A percentile compares a stretch with the other conserved stretches of the same genome.
Conservation (phyloP, 2,113 vertebrate species). For the Pristiophorus japonicus region DNA sequence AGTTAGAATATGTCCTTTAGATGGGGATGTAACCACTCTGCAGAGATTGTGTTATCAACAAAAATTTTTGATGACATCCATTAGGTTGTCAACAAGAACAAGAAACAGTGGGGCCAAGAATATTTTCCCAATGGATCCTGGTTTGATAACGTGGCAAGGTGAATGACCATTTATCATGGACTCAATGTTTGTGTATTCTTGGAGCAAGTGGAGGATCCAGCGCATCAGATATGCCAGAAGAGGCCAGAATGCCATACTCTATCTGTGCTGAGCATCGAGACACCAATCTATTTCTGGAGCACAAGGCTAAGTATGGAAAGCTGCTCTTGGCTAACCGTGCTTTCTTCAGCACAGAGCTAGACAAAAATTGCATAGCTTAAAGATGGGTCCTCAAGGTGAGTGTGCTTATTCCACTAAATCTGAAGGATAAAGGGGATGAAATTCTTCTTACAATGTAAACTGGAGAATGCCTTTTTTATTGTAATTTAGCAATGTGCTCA, state of each 20-base stretch:
- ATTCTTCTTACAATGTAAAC: not conserved
- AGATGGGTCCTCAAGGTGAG: not conserved
- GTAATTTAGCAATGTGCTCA: not conserved
- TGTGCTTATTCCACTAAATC: not conserved
- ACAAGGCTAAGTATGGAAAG: not conserved
- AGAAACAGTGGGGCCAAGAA: not conserved
- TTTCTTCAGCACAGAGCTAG: not conserved
- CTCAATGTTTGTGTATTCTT: not conserved
- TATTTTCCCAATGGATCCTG: not conserved
- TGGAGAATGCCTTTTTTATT: not conserved
- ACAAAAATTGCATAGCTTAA: not conserved
- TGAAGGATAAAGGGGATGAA: not conserved
- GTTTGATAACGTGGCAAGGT: not conserved
- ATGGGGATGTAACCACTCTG: not conserved
- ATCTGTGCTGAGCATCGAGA: not conserved
- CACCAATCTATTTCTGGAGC: not conserved
- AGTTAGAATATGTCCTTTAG: not conserved
- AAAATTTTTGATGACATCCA: not conserved
- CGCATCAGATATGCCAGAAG: not conserved
- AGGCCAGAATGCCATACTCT: not conserved
- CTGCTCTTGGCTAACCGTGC: not conserved
- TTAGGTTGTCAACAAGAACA: not conserved
- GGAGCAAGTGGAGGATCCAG: not conserved
- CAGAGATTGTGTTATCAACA: not conserved
- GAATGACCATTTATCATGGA: not conserved